Conservation (phyloP, 53 echinoderm and acorn worm species). For the Stichopus horrens region DNA sequence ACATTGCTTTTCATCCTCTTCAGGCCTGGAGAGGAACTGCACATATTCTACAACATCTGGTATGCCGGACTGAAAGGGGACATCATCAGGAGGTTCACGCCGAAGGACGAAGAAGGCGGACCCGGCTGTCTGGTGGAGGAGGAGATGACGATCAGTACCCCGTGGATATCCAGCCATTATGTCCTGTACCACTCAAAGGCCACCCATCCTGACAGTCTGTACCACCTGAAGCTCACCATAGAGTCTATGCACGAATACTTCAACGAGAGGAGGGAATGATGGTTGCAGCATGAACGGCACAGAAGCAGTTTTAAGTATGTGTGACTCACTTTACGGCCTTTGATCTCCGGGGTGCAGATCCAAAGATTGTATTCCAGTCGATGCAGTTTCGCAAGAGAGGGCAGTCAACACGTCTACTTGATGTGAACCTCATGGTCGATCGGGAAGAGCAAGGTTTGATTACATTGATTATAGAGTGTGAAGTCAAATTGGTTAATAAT, state of each 20-base stretch:
- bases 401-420: too few relatives aligned
- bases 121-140: slow-evolving; percentile 37
- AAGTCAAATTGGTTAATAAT: too few relatives aligned
- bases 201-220: slow-evolving; percentile 23
- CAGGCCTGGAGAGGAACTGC: slow-evolving; percentile 31
- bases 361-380: too few relatives aligned
- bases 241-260: slow-evolving; percentile 43
- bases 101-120: slow-evolving; percentile 38
- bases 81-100: slow-evolving; percentile 12
- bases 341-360: too few relatives aligned
- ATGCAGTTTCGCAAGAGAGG: too few relatives aligned
- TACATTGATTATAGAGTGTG: too few relatives aligned
- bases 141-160: slow-evolving; percentile 1
- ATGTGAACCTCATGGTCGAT: too few relatives aligned
- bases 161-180: slow-evolving; percentile 27
- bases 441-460: too few relatives aligned
- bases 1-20: not conserved
- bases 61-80: slow-evolving; percentile 30
- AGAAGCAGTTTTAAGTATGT: not conserved
- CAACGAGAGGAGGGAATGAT: slow-evolving; percentile 26
- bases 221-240: slow-evolving; percentile 39
- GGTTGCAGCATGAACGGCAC: not conserved
- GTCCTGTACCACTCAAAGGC: slow-evolving; percentile 21
- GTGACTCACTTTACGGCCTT: too few relatives aligned
- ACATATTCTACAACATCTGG: slow-evolving; percentile 29